Evolutionary conservation across 2,797 vertebrate species (phyloP).

Genomic region (Buceros bicornis): DNA sequence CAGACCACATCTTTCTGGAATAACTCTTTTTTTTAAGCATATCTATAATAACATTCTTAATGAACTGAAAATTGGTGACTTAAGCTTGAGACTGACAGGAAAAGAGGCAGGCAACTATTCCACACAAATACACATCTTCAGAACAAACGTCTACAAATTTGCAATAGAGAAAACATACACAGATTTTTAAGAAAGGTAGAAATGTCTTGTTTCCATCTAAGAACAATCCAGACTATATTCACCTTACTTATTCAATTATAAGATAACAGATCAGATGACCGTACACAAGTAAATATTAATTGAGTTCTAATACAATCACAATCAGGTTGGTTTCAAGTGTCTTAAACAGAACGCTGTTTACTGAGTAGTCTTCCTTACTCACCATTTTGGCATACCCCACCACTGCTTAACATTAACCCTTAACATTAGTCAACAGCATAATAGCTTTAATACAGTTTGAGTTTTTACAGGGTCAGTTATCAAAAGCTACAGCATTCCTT

Average conservation of each 20-base stretch:
- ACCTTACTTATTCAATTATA: not conserved
- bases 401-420: not conserved
- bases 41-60: not conserved
- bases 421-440: not conserved
- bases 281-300: not conserved
- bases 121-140: not conserved
- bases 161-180: not conserved
- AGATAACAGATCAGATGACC: not conserved
- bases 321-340: not conserved
- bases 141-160: not conserved
- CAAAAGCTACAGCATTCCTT: not conserved
- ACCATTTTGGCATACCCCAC: not conserved
- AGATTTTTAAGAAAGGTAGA: not conserved
- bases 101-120: not conserved
- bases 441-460: not conserved
- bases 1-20: slow-evolving; percentile 34
- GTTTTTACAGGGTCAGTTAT: not conserved
- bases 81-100: not conserved
- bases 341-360: not conserved
- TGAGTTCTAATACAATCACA: not conserved
- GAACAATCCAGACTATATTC: not conserved
- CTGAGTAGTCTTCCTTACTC: not conserved
- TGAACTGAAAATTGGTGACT: not conserved
- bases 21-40: not conserved
- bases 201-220: not conserved